phyloP scores from a whole-genome alignment of 2,888 invertebrate species.

The Holacanthella duospinosa region DNA sequence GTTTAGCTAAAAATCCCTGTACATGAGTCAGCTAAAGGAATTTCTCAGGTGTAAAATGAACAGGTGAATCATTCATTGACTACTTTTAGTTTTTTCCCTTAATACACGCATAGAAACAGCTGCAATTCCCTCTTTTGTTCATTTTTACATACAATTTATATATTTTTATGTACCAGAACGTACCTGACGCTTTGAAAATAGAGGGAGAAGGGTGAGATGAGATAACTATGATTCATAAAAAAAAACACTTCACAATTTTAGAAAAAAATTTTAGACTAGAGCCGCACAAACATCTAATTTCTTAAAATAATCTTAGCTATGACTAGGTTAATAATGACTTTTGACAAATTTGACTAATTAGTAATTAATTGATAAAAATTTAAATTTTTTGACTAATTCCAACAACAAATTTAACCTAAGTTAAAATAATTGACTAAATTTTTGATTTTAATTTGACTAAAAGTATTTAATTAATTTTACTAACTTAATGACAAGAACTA shows the following conservation, averaged over 20 bases:
- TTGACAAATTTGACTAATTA: background rate
- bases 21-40: background rate
- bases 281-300: background rate
- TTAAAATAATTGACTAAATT: background rate
- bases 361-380: no score
- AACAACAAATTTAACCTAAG: background rate
- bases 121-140: background rate
- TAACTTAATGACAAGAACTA: no score
- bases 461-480: no score
- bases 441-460: background rate
- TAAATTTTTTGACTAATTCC: background rate
- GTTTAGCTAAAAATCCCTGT: background rate
- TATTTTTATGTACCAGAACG: background rate
- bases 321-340: no score
- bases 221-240: background rate
- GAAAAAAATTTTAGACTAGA: constrained; percentile 2
- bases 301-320: no score
- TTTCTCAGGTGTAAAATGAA: background rate
- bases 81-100: background rate
- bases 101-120: background rate
- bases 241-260: background rate
- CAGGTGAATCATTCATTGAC: constrained; percentile 2
- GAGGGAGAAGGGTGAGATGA: background rate
- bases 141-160: no score
- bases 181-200: background rate